These are phyloP conservation scores for Istiophorus platypterus DNA, from an alignment of 2,113 vertebrate species.

Conservation along the genomic window DNA sequence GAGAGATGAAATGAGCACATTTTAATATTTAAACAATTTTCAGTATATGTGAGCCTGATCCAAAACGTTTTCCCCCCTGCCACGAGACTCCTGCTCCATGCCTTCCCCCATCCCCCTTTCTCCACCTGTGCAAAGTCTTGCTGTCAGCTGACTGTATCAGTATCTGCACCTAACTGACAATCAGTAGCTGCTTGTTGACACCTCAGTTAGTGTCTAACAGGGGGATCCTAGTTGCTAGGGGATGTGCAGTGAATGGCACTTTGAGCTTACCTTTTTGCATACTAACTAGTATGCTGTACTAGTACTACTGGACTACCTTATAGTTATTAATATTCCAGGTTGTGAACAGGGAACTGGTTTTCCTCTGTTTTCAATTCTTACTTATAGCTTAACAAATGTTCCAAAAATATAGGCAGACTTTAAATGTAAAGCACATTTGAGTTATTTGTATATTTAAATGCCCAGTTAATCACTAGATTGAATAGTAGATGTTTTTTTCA, in stretches of 20 bases:
- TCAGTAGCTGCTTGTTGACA: slow-evolving; percentile 72
- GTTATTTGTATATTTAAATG: not conserved
- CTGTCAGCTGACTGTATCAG: slow-evolving; percentile 57
- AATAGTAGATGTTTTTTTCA: not conserved
- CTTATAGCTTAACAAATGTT: slow-evolving; percentile 14
- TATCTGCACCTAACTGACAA: slow-evolving; percentile 65
- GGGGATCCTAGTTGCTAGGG: slow-evolving; percentile 67
- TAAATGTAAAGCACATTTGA: not conserved
- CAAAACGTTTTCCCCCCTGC: not conserved
- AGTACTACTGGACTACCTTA: slow-evolving; percentile 40
- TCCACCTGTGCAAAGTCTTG: slow-evolving; percentile 43
- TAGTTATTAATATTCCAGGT: slow-evolving; percentile 60
- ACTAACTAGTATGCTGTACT: no score
- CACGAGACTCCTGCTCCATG: slow-evolving; percentile 13
- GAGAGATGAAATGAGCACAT: not conserved
- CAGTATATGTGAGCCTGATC: not conserved
- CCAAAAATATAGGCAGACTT: not conserved
- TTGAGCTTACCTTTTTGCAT: slow-evolving; percentile 59
- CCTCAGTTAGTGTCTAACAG: slow-evolving; percentile 58
- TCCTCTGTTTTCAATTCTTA: slow-evolving; percentile 21
- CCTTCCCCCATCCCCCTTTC: slow-evolving; percentile 25
- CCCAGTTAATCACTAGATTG: not conserved
- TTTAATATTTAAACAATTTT: slow-evolving; percentile 17
- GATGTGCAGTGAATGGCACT: slow-evolving; percentile 58
- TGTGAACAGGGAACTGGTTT: slow-evolving; percentile 44